Base-by-base conservation (phyloP, 2,888 invertebrate species). In the Furcula furcula region DNA sequence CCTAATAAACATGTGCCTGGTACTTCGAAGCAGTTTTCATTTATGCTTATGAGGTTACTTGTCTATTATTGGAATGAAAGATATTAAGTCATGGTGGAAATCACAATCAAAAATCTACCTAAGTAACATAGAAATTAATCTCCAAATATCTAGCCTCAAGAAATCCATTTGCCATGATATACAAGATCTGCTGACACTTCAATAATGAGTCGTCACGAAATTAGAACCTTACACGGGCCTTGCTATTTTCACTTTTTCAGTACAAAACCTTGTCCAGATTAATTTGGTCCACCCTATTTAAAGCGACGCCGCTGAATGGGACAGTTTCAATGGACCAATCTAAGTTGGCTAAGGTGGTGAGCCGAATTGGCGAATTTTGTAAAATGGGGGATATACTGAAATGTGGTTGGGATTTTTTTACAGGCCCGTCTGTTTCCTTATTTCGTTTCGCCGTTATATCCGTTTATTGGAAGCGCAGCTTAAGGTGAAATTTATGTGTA, bases 401-500 rank as follows among this genome's bases (percentile, higher is more conserved):
- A 76, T 76, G 73, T 56, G 69, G 70, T 54, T 45, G 58, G 70
- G 66, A 77, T 80, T 79, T 74, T 71, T 69, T 63, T 48, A 40
- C 47, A 40, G 35, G n/a, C 12, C 56, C 66, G 59, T 70, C 73
- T 76, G 76, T 76, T 81, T 76, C 76, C 76, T 76, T 83, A 78
- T 81, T 81, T 76, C 73, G 74, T 73, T 74, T 71, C 67, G 51
- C 57, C 53, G 68, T 69, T 72, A 65, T 75, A 74, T 76, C 60
- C 74, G 74, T 76, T 79, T 80, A 82, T 82, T 80, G 76, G 76
- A 64, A 66, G 65, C 63, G 68, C 44, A 72, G 75, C 68, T 79
- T 76, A 72, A 64, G 63, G 60, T 50, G 67, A 74, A 77, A 81
- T 82, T 80, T 79, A 81, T 78, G 72, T 76, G 68, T n/a, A n/a